A percentile compares a stretch with the other conserved stretches of the same genome.
Evolutionary conservation across 2,888 invertebrate genomes (phyloP).

Genomic region (Orthonevra nobilis): DNA sequence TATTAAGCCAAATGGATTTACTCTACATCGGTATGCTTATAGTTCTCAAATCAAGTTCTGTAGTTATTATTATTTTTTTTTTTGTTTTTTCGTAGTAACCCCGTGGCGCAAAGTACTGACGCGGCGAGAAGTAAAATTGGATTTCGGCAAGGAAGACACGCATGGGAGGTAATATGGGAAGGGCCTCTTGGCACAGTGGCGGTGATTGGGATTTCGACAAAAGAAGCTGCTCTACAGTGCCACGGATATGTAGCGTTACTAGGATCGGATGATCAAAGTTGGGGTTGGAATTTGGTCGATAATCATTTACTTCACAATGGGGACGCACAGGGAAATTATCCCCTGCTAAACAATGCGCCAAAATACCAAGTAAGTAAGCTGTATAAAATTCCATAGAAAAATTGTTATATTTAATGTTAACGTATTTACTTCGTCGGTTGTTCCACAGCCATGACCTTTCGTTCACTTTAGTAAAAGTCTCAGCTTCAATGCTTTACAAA

Average conservation of each 20-base stretch:
- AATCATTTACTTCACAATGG: constrained; percentile 98
- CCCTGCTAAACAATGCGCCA: constrained; percentile 95
- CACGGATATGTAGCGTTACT: constrained; percentile 97
- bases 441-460: no score
- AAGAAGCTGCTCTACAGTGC: constrained; percentile 95
- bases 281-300: constrained; percentile 99
- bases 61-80: neutral
- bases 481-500: no score
- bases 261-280: constrained; percentile 97
- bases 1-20: constrained; percentile 97
- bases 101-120: constrained; percentile 99
- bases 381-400: no score
- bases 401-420: no score
- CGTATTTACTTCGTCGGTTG: no score
- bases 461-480: no score
- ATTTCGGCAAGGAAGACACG: constrained; percentile 94
- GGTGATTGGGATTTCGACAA: constrained; percentile 96
- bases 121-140: constrained; percentile 95
- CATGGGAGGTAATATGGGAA: constrained; percentile 99
- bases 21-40: constrained; percentile 87
- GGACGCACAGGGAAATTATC: constrained; percentile 96
- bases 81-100: constrained; percentile 85
- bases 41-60: neutral
- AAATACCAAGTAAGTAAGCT: constrained; percentile 95
- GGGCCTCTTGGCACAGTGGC: constrained; percentile 99